These are phyloP conservation scores for Hydrotaea diabolus DNA, from an alignment of 2,888 invertebrate species.

Conservation along the genomic window DNA sequence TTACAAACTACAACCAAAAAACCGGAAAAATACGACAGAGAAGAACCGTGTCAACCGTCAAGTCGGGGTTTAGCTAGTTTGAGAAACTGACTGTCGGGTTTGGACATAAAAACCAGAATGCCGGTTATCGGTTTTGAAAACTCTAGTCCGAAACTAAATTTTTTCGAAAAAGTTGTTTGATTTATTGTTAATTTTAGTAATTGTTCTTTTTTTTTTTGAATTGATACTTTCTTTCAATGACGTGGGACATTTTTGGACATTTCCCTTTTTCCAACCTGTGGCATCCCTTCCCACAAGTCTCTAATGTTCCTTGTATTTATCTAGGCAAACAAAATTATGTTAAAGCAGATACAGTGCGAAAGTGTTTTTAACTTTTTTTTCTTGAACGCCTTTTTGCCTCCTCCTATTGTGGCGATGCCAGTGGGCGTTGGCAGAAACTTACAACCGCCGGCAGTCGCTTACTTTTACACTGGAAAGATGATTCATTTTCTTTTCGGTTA, in stretches of 20 bases:
- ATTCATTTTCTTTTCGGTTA: neutral
- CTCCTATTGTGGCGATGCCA: neutral
- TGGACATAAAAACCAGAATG: no score
- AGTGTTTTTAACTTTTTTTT: neutral
- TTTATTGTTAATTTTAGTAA: no score
- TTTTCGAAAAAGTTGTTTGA: no score
- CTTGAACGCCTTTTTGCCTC: neutral
- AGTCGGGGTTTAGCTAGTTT: no score
- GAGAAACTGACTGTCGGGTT: no score
- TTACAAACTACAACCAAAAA: no score
- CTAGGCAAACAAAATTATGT: neutral
- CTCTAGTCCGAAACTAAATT: no score
- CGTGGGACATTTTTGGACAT: neutral
- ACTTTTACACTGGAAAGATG: neutral
- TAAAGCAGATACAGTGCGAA: neutral
- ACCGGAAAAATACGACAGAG: no score
- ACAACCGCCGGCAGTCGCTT: neutral
- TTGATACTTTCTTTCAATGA: no score
- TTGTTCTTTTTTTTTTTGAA: no score
- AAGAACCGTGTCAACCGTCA: no score
- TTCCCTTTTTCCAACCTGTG: neutral
- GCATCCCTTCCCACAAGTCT: neutral
- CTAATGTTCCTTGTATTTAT: neutral
- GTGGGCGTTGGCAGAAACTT: neutral
- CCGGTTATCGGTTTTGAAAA: no score